Conservation (phyloP, 2,888 invertebrate genomes). For the Cephus nigrinus region DNA sequence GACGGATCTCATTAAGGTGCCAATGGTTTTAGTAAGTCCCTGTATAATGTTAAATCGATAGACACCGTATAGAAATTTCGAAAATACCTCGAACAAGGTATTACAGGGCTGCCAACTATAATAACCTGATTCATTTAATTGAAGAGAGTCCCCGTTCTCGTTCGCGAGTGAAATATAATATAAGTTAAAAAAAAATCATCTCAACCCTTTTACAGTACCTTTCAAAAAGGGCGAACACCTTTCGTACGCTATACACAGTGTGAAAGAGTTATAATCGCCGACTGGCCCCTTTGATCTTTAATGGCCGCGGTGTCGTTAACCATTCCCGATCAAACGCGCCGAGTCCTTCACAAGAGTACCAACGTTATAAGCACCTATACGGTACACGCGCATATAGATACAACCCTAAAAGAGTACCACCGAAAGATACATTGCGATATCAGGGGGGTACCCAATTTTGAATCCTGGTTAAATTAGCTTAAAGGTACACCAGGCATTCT, state of each 20-base stretch:
- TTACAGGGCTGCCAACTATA: background rate
- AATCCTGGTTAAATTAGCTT: background rate
- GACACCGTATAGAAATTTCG: background rate
- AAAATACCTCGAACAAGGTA: background rate
- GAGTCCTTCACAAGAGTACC: background rate
- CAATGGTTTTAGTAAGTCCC: background rate
- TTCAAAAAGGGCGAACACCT: background rate
- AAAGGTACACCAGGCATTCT: background rate
- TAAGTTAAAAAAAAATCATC: slow-evolving; percentile 12
- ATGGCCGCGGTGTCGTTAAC: background rate
- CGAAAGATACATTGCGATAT: background rate
- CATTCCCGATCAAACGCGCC: background rate
- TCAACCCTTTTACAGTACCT: background rate
- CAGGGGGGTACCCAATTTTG: background rate
- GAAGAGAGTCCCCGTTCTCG: background rate
- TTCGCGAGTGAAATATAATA: slow-evolving; percentile 5
- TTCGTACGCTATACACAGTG: background rate
- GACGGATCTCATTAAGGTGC: background rate
- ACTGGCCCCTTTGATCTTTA: slow-evolving; percentile 5
- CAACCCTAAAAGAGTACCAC: background rate
- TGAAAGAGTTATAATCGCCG: slow-evolving; percentile 4
- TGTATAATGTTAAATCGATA: background rate
- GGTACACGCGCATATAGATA: background rate
- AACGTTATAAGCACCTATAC: background rate
- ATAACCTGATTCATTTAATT: background rate